Conservation (phyloP, 2,888 invertebrate genomes). For the Acanthosepion esculentum region DNA sequence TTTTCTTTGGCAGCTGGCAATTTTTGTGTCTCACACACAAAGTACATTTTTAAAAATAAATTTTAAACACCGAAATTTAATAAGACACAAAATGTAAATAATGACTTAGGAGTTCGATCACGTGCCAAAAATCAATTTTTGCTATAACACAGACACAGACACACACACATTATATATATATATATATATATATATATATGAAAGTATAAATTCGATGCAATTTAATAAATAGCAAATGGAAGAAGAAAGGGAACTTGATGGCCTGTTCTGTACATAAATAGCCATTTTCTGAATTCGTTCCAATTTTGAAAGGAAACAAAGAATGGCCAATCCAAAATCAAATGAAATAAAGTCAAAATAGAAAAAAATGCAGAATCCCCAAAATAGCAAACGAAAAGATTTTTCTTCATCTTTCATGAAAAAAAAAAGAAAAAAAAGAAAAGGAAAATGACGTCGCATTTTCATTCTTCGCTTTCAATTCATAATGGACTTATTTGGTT, state of each 20-base stretch:
- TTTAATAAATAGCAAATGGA: constrained; percentile 3
- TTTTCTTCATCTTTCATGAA: neutral
- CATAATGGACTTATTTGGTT: neutral
- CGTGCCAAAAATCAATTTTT: too few relatives aligned
- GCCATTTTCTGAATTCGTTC: constrained; percentile 33
- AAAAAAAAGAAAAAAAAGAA: neutral
- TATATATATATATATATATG: neutral
- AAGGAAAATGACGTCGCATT: neutral
- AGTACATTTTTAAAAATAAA: too few relatives aligned
- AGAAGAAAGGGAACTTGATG: neutral
- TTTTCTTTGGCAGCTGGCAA: too few relatives aligned
- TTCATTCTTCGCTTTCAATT: neutral
- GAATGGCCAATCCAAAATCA: neutral
- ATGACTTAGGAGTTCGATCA: too few relatives aligned
- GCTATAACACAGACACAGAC: too few relatives aligned
- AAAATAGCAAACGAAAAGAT: constrained; percentile 6
- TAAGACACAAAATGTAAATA: too few relatives aligned
- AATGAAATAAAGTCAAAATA: neutral
- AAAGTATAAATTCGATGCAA: neutral
- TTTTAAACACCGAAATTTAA: too few relatives aligned
- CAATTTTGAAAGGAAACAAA: constrained; percentile 33
- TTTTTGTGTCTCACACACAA: too few relatives aligned
- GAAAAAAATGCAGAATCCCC: neutral
- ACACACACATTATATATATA: neutral
- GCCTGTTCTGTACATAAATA: neutral